These are phyloP conservation scores for Argopecten irradians DNA, from an alignment of 1,140 invertebrate genomes.

Conservation along the genomic window DNA sequence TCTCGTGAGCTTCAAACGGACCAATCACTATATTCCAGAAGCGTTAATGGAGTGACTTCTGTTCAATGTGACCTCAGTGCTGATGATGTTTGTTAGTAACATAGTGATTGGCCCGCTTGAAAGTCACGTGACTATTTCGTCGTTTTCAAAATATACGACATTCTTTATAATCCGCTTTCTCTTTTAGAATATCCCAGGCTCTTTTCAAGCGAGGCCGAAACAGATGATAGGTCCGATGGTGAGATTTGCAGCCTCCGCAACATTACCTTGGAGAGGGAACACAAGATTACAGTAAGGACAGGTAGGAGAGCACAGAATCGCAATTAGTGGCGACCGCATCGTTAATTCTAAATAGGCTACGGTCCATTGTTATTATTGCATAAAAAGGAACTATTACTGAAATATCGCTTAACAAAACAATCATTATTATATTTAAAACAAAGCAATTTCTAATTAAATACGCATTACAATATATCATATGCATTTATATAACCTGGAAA, in stretches of 20 bases:
- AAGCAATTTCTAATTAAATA: neutral
- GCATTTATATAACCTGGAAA: neutral
- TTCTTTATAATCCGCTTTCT: neutral
- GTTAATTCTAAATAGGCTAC: neutral
- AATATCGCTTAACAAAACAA: neutral
- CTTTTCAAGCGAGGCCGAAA: slow-evolving; percentile 30
- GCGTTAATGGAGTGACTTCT: slow-evolving; percentile 3
- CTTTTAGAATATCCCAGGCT: neutral
- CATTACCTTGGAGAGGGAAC: slow-evolving; percentile 28
- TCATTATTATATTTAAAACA: neutral
- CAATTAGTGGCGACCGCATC: neutral
- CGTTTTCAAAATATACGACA: slow-evolving; percentile 7
- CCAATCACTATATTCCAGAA: slow-evolving; percentile 17
- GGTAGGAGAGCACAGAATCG: neutral
- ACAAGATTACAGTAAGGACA: neutral
- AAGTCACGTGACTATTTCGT: slow-evolving; percentile 6
- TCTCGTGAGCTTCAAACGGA: neutral
- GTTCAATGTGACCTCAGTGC: neutral
- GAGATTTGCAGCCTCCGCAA: slow-evolving; percentile 40
- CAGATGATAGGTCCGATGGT: slow-evolving; percentile 33
- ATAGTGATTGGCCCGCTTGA: slow-evolving; percentile 20
- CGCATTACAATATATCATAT: neutral
- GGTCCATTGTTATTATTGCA: neutral
- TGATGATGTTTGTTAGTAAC: neutral
- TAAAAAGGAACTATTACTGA: neutral